A percentile compares a stretch with the other conserved stretches of the same genome.
phyloP scores from a whole-genome alignment of 2,797 vertebrate genomes.

The Coluber constrictor region DNA sequence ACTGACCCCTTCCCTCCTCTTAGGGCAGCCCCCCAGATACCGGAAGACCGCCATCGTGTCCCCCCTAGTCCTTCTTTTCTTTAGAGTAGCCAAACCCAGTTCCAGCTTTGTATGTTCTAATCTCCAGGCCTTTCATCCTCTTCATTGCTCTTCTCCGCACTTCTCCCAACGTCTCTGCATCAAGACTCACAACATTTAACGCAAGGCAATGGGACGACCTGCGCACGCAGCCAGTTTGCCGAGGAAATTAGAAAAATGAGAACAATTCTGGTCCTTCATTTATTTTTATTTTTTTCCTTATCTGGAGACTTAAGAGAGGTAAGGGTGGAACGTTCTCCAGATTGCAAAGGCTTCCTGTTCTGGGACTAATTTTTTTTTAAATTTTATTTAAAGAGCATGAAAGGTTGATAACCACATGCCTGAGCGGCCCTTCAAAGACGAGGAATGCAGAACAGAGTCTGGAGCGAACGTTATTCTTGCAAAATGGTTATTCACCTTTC shows the following conservation, averaged over 20 bases:
- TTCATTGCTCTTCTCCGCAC: neutral
- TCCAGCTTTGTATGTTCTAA: neutral
- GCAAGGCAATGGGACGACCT: neutral
- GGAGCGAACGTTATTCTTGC: neutral
- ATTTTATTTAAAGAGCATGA: neutral
- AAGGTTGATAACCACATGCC: neutral
- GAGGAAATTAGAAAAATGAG: neutral
- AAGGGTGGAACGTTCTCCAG: neutral
- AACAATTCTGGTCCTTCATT: neutral
- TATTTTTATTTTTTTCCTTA: neutral
- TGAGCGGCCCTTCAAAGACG: neutral
- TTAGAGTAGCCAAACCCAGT: neutral
- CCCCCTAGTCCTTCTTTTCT: too few relatives aligned
- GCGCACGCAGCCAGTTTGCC: neutral
- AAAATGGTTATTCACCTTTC: neutral
- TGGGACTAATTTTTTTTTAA: neutral
- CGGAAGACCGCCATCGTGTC: too few relatives aligned
- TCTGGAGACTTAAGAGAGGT: neutral
- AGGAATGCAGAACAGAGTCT: neutral
- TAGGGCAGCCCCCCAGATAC: too few relatives aligned
- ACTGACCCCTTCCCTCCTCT: too few relatives aligned
- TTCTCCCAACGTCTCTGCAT: neutral
- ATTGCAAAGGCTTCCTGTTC: neutral
- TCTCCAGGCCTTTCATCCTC: neutral
- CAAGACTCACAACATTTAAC: neutral